phyloP scores from a whole-genome alignment of 92 coral and sea anemone species.

The Epizoanthus ramosus region DNA sequence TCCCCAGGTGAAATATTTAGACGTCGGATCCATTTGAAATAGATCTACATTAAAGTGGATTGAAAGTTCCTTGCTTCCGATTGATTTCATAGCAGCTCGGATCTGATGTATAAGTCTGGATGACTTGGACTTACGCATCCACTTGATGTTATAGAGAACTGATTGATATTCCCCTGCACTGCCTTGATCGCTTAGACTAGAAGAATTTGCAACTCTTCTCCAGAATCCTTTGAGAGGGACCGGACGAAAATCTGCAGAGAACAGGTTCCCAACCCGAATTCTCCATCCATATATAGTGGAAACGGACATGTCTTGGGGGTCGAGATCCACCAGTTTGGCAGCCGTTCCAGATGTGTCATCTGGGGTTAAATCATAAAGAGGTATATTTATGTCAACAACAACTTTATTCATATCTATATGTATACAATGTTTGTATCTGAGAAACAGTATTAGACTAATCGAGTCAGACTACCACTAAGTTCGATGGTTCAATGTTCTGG shows the following conservation, averaged over 20 bases:
- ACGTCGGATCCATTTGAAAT: conserved; percentile 14
- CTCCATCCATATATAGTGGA: conserved; percentile 82
- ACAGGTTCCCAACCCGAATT: conserved; percentile 57
- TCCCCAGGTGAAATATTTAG: conserved; percentile 57
- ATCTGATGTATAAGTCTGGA: conserved; percentile 52
- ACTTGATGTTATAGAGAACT: conserved; percentile 59
- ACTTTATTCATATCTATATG: too few relatives aligned
- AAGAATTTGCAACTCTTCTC: conserved; percentile 34
- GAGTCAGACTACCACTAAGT: too few relatives aligned
- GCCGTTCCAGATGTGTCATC: conserved; percentile 43
- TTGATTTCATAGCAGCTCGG: conserved; percentile 42
- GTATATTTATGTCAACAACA: too few relatives aligned
- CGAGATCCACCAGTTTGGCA: conserved; percentile 77
- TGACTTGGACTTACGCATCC: conserved; percentile 28
- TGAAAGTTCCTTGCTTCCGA: conserved; percentile 54
- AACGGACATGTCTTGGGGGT: conserved; percentile 57
- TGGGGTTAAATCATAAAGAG: background rate
- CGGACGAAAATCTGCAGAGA: conserved; percentile 70
- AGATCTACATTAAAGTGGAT: conserved; percentile 75
- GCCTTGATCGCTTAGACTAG: background rate
- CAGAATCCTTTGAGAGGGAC: conserved; percentile 65
- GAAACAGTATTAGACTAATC: too few relatives aligned
- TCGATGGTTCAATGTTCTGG: too few relatives aligned
- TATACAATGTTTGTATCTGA: too few relatives aligned
- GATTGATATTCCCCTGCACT: conserved; percentile 70